Evolutionary conservation across 2,113 vertebrate species (phyloP), one percentile per base, ranked within the genome.

Genomic region (Rafetus swinhoei): DNA sequence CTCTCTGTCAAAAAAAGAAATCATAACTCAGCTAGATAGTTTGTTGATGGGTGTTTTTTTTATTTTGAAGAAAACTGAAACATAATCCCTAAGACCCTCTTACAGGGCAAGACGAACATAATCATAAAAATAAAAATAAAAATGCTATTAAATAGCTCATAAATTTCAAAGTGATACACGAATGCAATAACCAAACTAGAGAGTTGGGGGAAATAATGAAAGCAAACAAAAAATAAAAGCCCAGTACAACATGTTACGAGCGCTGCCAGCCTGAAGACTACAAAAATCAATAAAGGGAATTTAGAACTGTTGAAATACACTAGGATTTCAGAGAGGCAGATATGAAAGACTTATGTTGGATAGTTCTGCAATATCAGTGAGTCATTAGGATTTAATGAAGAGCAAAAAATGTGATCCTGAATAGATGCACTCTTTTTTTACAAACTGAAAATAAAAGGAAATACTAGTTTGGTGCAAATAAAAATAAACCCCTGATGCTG

Each of bases 121-220:
- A 96, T 92, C 65, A 96, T 97, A 97, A 97, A 97, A 45, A 45
- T 45, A 45, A 45, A 98, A 97, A 97, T 95, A 97, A 97, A 98
- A 97, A 96, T 96, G 52, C 81, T 96, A 88, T 97, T 98, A 98
- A 98, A 95, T 93, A 96, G 89, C 32, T 88, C 84, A 82, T 97
- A 98, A 97, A 98, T 98, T 98, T 97, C 89, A 96, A 97, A 97
- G 94, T 96, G 96, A 97, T 96, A 85, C 60, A 84, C 95, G 89
- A 97, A 96, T 87, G 85, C 79, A 98, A 94, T 97, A 97, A 97
- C 69, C 90, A 85, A 92, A 27, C 89, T 86, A 54, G 65, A 97
- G 88, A 95, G 74, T 29, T 96, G 79, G 89, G 96, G 90, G 96
- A 97, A 97, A 96, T 95, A 97, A 97, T 93, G 96, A 97, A 93